Evolutionary conservation across 2,888 invertebrate genomes (phyloP).

Genomic region (Drosophila pseudotakahashii): DNA sequence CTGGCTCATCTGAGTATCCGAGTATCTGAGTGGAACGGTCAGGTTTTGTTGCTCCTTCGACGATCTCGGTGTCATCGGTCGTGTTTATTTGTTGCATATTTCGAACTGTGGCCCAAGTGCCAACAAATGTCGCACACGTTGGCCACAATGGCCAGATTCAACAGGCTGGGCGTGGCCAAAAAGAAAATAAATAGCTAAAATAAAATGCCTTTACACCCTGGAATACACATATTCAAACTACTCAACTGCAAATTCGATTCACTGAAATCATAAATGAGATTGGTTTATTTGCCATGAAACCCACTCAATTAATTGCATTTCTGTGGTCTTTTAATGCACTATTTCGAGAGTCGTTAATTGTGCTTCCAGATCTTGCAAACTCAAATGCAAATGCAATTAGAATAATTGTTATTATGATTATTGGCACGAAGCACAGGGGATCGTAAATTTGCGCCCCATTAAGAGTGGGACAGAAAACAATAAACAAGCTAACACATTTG

Average conservation of each 20-base stretch:
- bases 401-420: slow-evolving; percentile 34
- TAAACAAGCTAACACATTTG: slow-evolving; percentile 28
- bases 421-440: slow-evolving; percentile 2
- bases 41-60: slow-evolving; percentile 9
- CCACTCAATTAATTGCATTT: slow-evolving; percentile 27
- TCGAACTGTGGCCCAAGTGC: slow-evolving; percentile 49
- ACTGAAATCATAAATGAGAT: slow-evolving; percentile 17
- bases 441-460: slow-evolving; percentile 51
- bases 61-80: slow-evolving; percentile 23
- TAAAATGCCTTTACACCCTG: not conserved
- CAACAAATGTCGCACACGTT: slow-evolving; percentile 57
- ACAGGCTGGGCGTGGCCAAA: slow-evolving; percentile 26
- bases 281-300: slow-evolving; percentile 23
- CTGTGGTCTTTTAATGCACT: slow-evolving; percentile 26
- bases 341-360: slow-evolving; percentile 16
- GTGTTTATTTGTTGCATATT: slow-evolving; percentile 72
- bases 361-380: not conserved
- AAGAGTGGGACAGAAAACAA: slow-evolving; percentile 34
- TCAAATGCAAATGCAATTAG: slow-evolving; percentile 8
- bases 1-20: slow-evolving; percentile 10
- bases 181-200: not conserved
- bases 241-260: slow-evolving; percentile 26
- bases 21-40: slow-evolving; percentile 13
- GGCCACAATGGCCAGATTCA: slow-evolving; percentile 36
- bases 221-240: not conserved